Base-by-base conservation (phyloP, 2,797 vertebrate genomes). In the Lepus townsendii region DNA sequence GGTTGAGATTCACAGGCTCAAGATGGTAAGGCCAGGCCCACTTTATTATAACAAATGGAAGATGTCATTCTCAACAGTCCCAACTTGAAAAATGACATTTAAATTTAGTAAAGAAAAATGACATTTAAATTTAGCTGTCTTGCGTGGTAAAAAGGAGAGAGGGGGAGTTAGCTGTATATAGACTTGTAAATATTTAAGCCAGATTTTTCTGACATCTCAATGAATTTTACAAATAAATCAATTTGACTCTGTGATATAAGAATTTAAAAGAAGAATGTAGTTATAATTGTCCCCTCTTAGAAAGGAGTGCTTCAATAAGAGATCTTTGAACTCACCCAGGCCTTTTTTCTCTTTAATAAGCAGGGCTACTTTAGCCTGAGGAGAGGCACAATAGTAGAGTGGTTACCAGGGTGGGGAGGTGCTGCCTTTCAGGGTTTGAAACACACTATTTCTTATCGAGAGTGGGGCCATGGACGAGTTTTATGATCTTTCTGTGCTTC, bases 51-150 rank as follows among this genome's bases (percentile, higher is more conserved):
- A 91, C 76, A 83, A 90, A 89, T 88, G 52, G 22, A 35, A 65
- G 72, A 85, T 80, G 14, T 5, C 71, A 65, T 26, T 80, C 24
- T 83, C 11, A 1, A 47, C 1, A 2, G 57, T 91, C 35, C 91
- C 57, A 54, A 75, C 89, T 79, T 95, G 79, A 57, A 57, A 20
- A 57, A 57, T 57, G 19, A 57, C 54, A 57, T 17, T 9, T 47
- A 47, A 47, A 47, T 47, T 47, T 47, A 47, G 50, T 19, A 75
- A 91, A 95, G 88, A 88, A 85, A 96, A 88, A 87, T 47, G 17
- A 85, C 72, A 71, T 83, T 96, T 95, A 68, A 88, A 92, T 88
- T 96, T 92, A 89, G 76, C 32, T 79, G 13, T 76, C 30, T 76
- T 95, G 20, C 79, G 87, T 50, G 16, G 62, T 75, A 32, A 92